Percentiles rank a stretch among this genome's conserved stretches.
Evolutionary conservation across 2,888 invertebrate species (phyloP).

Genomic region (Agrenia bidenticulata): DNA sequence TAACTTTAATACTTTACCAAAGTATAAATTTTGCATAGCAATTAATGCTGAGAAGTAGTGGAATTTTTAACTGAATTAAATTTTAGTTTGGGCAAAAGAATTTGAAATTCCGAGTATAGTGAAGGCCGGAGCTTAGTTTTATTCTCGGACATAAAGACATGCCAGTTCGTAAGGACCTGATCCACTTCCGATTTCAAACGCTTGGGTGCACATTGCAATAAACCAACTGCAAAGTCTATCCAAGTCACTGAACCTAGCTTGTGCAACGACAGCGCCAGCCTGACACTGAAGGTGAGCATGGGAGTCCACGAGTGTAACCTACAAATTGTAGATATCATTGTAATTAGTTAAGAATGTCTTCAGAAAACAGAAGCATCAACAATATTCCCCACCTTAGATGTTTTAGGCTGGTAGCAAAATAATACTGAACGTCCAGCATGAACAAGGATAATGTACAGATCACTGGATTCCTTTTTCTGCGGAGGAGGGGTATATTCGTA

Average conservation of each 20-base stretch:
- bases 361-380: no score
- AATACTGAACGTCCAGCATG: conserved; percentile 43
- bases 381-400: conserved; percentile 35
- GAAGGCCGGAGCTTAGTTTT: not conserved
- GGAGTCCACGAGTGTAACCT: conserved; percentile 47
- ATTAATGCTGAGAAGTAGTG: no score
- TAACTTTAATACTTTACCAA: no score
- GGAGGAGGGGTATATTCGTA: conserved; percentile 46
- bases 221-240: conserved; percentile 47
- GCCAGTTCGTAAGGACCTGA: conserved; percentile 39
- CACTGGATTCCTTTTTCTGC: conserved; percentile 37
- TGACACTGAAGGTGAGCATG: conserved; percentile 42
- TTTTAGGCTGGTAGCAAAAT: conserved; percentile 47
- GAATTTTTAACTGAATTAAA: no score
- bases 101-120: no score
- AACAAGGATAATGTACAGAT: conserved; percentile 46
- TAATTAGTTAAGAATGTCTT: no score
- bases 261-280: conserved; percentile 47
- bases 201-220: conserved; percentile 31
- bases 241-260: conserved; percentile 39
- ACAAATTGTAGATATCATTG: conserved; percentile 3
- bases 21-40: no score
- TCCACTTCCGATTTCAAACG: conserved; percentile 27
- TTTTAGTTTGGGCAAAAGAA: no score
- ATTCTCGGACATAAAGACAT: conserved; percentile 27